Base-by-base conservation (phyloP, 2,888 invertebrate genomes). In the Sepiola atlantica region DNA sequence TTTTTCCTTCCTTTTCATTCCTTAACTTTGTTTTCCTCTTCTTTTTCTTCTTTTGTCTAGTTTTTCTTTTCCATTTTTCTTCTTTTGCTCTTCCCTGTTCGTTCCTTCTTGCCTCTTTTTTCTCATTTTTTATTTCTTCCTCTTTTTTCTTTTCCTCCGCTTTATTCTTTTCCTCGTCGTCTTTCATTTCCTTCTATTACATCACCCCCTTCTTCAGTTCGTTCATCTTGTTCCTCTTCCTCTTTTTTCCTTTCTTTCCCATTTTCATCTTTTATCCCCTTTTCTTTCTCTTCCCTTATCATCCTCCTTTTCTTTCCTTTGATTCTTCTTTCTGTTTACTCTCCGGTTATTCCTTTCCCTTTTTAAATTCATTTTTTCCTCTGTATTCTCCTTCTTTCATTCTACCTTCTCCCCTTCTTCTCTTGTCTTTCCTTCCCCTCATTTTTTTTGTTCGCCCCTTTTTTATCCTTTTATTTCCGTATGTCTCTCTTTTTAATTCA, bases 371-470 rank as follows among this genome's bases (percentile, higher is more conserved):
- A 0, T n/a, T 6, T n/a, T 1, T 77, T n/a, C 0, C 10, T n/a
- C 16, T 77, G 0, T n/a, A 1, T n/a, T n/a, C n/a, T 12, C 10
- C 0, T n/a, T 2, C 14, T n/a, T 16, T n/a, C 8, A 10, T 4
- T n/a, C 10, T 12, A 0, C 77, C n/a, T n/a, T 77, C 12, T n/a
- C n/a, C 18, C 0, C n/a, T 0, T n/a, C 12, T 77, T n/a, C 16
- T 12, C 12, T 2, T 24, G 10, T 61, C 2, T 16, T 12, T n/a
- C 10, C 10, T 2, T 0, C 16, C n/a, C 12, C 18, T n/a, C 18
- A 1, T n/a, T 1, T n/a, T 2, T n/a, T 12, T 16, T 1, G 12
- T n/a, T n/a, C 12, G 14, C n/a, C 16, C n/a, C n/a, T 12, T n/a
- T n/a, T n/a, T 12, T n/a, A 14, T 10, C 0, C 28, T n/a, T 77